Evolutionary conservation across 2,888 invertebrate species (phyloP).

Genomic region (Diaprepes abbreviatus): DNA sequence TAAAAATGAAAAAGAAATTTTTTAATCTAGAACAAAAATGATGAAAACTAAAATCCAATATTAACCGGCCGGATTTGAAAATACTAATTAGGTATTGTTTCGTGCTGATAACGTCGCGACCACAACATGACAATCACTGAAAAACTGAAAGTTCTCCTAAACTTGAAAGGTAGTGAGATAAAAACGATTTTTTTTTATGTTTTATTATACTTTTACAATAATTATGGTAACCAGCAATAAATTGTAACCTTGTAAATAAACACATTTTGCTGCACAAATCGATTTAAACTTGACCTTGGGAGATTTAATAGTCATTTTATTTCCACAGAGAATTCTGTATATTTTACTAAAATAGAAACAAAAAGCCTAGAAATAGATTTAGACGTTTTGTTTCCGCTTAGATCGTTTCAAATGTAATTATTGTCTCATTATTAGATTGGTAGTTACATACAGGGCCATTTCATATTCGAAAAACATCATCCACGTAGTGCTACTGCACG

Average conservation of each 20-base stretch:
- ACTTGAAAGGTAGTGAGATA: constrained; percentile 19
- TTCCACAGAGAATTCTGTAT: constrained; percentile 36
- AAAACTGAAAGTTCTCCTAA: constrained; percentile 22
- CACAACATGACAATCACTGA: constrained; percentile 13
- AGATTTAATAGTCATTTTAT: constrained; percentile 48
- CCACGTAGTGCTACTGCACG: no score
- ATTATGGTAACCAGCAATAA: constrained; percentile 40
- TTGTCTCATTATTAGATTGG: neutral
- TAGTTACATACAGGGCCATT: no score
- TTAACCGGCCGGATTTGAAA: no score
- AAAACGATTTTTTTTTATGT: constrained; percentile 27
- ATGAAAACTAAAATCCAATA: no score
- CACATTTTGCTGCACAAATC: constrained; percentile 49
- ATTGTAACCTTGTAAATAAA: constrained; percentile 49
- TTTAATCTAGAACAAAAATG: no score
- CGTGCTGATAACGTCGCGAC: neutral
- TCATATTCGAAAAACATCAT: no score
- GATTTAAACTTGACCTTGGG: constrained; percentile 50
- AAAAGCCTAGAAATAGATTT: constrained; percentile 13
- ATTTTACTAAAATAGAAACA: constrained; percentile 19
- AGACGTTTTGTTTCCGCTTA: constrained; percentile 11
- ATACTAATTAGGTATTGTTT: no score
- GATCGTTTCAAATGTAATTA: neutral
- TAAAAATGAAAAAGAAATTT: no score
- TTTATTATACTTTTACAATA: constrained; percentile 48